Percentiles rank a stretch among this genome's conserved stretches.
Evolutionary conservation across 2,888 invertebrate species (phyloP).

Genomic region (Gymnosoma rotundatum): DNA sequence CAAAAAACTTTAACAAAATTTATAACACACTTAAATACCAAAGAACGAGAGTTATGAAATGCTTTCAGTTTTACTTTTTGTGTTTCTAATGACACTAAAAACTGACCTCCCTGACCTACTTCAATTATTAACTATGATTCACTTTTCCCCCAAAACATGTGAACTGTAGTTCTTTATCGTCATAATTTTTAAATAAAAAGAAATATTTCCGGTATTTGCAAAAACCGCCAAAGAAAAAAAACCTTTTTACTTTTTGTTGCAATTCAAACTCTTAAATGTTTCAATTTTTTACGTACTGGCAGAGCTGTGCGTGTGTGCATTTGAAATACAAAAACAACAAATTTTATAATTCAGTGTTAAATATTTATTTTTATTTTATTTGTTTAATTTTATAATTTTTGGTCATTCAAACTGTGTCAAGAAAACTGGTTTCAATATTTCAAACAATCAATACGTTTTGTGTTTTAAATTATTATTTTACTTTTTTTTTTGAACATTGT

Average conservation of each 20-base stretch:
- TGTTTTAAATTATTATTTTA: slow-evolving; percentile 17
- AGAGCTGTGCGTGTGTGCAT: too few species aligned
- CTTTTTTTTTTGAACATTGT: neutral
- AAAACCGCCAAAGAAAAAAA: too few species aligned
- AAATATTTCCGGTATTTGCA: neutral
- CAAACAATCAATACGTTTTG: slow-evolving; percentile 27
- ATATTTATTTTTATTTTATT: slow-evolving; percentile 10
- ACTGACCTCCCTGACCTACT: too few species aligned
- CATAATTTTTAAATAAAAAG: too few species aligned
- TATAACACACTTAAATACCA: neutral
- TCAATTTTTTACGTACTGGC: neutral
- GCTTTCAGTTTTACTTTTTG: too few species aligned
- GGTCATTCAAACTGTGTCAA: slow-evolving; percentile 57
- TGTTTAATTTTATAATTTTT: slow-evolving; percentile 30
- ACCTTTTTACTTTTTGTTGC: too few species aligned
- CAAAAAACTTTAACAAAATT: neutral
- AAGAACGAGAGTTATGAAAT: too few species aligned
- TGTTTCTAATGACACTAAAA: too few species aligned
- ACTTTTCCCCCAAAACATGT: neutral
- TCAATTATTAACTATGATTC: too few species aligned
- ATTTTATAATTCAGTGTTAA: slow-evolving; percentile 4
- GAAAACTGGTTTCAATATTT: slow-evolving; percentile 50
- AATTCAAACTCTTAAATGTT: neutral
- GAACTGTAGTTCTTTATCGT: neutral
- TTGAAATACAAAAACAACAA: neutral